phyloP scores from a whole-genome alignment of 2,797 vertebrate genomes.

The Myoxocephalus aenaeus region DNA sequence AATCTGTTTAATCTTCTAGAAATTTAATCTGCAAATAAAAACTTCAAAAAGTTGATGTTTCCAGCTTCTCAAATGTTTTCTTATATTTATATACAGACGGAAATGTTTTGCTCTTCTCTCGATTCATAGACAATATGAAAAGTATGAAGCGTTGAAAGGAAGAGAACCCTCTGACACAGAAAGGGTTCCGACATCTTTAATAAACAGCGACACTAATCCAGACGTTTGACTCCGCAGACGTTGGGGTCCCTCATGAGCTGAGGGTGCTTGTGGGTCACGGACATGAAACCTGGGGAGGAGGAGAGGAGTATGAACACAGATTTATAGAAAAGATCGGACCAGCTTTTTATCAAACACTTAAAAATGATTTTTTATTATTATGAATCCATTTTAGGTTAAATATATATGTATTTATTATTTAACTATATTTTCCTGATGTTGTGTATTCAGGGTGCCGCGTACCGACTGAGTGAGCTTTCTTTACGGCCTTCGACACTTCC shows the following conservation, averaged over 20 bases:
- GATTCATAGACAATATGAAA: too few relatives aligned
- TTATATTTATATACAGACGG: too few relatives aligned
- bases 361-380: too few relatives aligned
- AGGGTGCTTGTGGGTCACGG: slow-evolving; percentile 93
- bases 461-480: slow-evolving; percentile 91
- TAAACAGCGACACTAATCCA: background rate
- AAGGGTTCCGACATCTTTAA: background rate
- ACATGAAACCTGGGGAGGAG: slow-evolving; percentile 88
- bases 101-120: too few relatives aligned
- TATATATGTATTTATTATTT: too few relatives aligned
- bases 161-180: background rate
- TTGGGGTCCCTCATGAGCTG: slow-evolving; percentile 92
- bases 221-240: slow-evolving; percentile 61
- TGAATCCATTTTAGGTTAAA: too few relatives aligned
- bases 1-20: too few relatives aligned
- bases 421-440: too few relatives aligned
- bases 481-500: slow-evolving; percentile 91
- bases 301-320: background rate
- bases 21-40: too few relatives aligned
- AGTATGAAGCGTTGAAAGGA: background rate
- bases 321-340: too few relatives aligned
- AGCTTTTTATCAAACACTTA: background rate
- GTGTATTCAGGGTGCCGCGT: background rate
- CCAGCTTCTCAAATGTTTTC: too few relatives aligned
- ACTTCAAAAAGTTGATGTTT: too few relatives aligned